phyloP scores from a whole-genome alignment of 2,888 invertebrate genomes.

The Rotaria socialis region DNA sequence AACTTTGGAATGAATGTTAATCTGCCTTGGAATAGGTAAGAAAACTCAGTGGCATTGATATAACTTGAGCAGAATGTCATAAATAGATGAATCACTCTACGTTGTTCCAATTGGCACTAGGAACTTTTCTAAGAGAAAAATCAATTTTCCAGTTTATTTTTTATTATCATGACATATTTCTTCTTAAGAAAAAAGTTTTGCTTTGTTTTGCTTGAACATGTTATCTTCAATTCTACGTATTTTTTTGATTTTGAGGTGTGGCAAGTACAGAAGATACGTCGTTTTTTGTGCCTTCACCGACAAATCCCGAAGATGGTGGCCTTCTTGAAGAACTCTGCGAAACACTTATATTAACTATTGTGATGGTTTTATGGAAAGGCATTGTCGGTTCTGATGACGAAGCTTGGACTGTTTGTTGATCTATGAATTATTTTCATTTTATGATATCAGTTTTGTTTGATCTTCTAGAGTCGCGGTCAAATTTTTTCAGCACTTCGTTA shows the following conservation, averaged over 20 bases:
- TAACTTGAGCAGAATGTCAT: no score
- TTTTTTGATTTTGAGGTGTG: neutral
- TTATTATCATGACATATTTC: no score
- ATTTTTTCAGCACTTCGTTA: conserved; percentile 66
- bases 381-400: conserved; percentile 63
- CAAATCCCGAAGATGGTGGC: neutral
- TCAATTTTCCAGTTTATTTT: no score
- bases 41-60: no score
- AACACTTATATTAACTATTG: conserved; percentile 52
- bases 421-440: neutral
- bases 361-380: conserved; percentile 66
- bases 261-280: neutral
- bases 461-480: conserved; percentile 63
- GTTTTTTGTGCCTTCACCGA: neutral
- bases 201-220: no score
- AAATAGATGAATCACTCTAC: no score
- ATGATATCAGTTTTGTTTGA: neutral
- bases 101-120: no score
- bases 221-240: neutral
- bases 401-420: conserved; percentile 64
- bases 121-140: no score
- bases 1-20: no score
- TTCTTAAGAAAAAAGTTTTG: no score
- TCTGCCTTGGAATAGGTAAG: no score
- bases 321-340: conserved; percentile 27